phyloP scores from a whole-genome alignment of 2,113 vertebrate genomes.

The Notarius quadriscutis region DNA sequence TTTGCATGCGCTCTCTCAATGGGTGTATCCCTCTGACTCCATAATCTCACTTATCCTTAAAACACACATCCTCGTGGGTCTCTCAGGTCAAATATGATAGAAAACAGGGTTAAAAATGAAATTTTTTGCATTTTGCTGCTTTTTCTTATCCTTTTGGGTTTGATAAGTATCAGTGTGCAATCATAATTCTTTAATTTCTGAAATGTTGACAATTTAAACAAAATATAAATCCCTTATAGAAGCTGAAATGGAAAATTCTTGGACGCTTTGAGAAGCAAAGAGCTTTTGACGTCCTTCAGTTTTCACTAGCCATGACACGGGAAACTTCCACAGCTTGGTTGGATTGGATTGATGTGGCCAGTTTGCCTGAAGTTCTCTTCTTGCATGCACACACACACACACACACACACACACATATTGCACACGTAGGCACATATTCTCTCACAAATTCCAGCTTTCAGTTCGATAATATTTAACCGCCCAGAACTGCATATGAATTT shows the following conservation, averaged over 20 bases:
- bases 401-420: constrained; percentile 4
- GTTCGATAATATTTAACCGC: constrained; percentile 37
- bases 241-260: not conserved
- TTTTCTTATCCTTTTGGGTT: not conserved
- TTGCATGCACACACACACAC: constrained; percentile 16
- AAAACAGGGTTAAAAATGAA: not conserved
- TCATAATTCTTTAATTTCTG: not conserved
- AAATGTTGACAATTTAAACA: not conserved
- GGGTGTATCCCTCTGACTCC: constrained; percentile 11
- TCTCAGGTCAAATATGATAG: not conserved
- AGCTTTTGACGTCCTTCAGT: constrained; percentile 9
- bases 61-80: not conserved
- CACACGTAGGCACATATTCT: constrained; percentile 22
- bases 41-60: not conserved
- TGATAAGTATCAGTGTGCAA: not conserved
- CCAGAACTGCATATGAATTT: not conserved
- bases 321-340: constrained; percentile 35
- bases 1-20: constrained; percentile 44
- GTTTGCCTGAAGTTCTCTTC: constrained; percentile 42
- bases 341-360: constrained; percentile 27
- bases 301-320: constrained; percentile 16
- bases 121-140: not conserved
- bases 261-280: not conserved
- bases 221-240: too few relatives aligned
- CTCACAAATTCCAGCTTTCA: not conserved